Percentiles rank a stretch among this genome's conserved stretches.
These are phyloP conservation scores for Pristionchus fissidentatus DNA, from an alignment of 2,888 invertebrate species.

Conservation along the genomic window DNA sequence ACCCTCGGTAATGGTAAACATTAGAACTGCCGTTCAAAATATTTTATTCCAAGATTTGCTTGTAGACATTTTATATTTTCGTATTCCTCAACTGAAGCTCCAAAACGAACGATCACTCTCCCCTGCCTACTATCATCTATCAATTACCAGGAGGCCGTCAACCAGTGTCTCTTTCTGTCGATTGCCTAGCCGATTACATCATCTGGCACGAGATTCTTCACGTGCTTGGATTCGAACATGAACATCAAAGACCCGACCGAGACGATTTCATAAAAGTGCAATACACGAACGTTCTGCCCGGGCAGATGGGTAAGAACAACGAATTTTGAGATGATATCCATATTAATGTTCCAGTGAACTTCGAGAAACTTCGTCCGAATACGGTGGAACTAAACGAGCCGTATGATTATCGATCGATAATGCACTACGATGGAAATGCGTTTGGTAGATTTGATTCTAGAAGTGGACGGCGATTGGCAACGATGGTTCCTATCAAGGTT, in stretches of 20 bases:
- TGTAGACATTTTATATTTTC: too few species aligned
- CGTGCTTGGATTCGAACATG: slow-evolving; percentile 50
- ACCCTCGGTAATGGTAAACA: too few species aligned
- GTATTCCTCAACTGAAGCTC: neutral
- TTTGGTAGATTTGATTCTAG: slow-evolving; percentile 63
- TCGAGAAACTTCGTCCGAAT: slow-evolving; percentile 60
- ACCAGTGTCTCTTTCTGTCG: slow-evolving; percentile 60
- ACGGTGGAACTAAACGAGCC: slow-evolving; percentile 61
- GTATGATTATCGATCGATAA: slow-evolving; percentile 68
- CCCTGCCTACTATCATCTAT: neutral
- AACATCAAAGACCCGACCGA: slow-evolving; percentile 49
- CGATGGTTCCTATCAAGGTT: slow-evolving; percentile 69
- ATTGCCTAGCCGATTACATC: slow-evolving; percentile 67
- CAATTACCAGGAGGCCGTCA: slow-evolving; percentile 52
- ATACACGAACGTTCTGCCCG: slow-evolving; percentile 62
- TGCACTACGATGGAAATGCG: slow-evolving; percentile 72
- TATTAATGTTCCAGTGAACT: slow-evolving; percentile 58
- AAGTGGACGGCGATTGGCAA: slow-evolving; percentile 60
- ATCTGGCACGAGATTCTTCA: slow-evolving; percentile 66
- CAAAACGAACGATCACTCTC: neutral
- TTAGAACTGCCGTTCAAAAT: too few species aligned
- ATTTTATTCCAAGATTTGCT: too few species aligned
- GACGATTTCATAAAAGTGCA: slow-evolving; percentile 55
- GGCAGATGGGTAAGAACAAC: slow-evolving; percentile 58
- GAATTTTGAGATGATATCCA: neutral